Evolutionary conservation across 2,113 vertebrate species (phyloP).

Genomic region (Phrynosoma platyrhinos): DNA sequence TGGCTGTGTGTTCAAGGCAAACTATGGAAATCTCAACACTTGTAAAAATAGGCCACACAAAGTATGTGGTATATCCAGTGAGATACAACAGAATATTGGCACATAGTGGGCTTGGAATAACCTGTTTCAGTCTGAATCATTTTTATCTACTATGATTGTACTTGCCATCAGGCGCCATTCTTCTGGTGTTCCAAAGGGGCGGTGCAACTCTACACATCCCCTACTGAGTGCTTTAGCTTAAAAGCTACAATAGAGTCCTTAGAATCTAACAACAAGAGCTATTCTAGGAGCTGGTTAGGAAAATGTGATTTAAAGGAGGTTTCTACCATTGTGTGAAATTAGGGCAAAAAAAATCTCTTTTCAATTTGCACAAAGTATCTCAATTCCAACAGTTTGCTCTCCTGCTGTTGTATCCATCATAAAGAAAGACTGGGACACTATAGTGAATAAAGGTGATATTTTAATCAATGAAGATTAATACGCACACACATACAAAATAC

Average conservation of each 20-base stretch:
- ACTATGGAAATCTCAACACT: conserved; percentile 61
- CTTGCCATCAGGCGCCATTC: conserved; percentile 70
- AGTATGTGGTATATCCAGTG: conserved; percentile 67
- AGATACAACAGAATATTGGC: conserved; percentile 61
- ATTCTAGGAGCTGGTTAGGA: conserved; percentile 73
- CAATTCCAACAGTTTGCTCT: conserved; percentile 77
- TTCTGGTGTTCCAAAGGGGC: conserved; percentile 68
- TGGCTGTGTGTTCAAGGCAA: conserved; percentile 48
- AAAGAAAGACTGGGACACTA: conserved; percentile 72
- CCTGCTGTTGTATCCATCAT: conserved; percentile 74
- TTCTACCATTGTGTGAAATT: conserved; percentile 76
- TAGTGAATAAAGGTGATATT: conserved; percentile 73
- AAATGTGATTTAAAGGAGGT: conserved; percentile 78
- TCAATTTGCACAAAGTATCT: conserved; percentile 76
- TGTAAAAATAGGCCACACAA: conserved; percentile 62
- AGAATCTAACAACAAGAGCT: conserved; percentile 73
- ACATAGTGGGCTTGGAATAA: conserved; percentile 60
- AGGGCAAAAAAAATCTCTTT: conserved; percentile 78
- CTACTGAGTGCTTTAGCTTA: conserved; percentile 72
- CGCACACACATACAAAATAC: conserved; percentile 58
- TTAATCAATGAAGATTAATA: conserved; percentile 77
- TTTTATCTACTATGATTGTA: conserved; percentile 67
- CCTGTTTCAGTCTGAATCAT: conserved; percentile 67
- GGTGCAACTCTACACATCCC: conserved; percentile 66
- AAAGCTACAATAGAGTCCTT: conserved; percentile 77